Evolutionary conservation across 2,797 vertebrate genomes (phyloP).

Genomic region (Cynopterus sphinx): DNA sequence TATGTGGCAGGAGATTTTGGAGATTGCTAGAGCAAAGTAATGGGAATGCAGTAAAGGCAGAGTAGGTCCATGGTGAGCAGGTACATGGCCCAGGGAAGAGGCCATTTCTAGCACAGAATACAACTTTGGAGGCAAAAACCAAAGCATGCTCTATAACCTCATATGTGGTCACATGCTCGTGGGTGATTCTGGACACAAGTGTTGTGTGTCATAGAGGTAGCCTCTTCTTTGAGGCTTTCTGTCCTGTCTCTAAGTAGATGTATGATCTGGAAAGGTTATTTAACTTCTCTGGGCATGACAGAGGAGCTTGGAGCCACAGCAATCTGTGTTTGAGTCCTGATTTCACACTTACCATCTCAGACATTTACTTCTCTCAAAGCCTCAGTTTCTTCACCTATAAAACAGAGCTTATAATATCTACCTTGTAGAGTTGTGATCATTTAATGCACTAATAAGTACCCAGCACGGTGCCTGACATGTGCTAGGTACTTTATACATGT

Average conservation of each 20-base stretch:
- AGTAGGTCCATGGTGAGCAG: background rate
- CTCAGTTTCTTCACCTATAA: slow-evolving; percentile 35
- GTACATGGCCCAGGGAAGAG: background rate
- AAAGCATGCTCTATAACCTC: background rate
- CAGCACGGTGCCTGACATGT: background rate
- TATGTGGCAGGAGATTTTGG: background rate
- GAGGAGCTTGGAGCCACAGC: background rate
- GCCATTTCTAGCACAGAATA: background rate
- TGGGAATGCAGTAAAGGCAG: background rate
- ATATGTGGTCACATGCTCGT: background rate
- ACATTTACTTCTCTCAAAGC: background rate
- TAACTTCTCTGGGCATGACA: background rate
- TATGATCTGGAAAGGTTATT: background rate
- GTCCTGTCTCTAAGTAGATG: background rate
- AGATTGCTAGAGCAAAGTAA: background rate
- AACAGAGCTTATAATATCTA: background rate
- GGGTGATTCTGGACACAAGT: background rate
- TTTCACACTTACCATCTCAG: background rate
- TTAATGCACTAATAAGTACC: background rate
- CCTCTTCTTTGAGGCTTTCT: background rate
- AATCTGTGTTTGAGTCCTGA: background rate
- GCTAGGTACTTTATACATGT: background rate
- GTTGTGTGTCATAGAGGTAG: background rate
- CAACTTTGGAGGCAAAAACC: background rate
- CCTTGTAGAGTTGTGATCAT: background rate